Percentiles rank a stretch among this genome's conserved stretches.
phyloP scores from a whole-genome alignment of 2,113 vertebrate genomes.

The Euleptes europaea region DNA sequence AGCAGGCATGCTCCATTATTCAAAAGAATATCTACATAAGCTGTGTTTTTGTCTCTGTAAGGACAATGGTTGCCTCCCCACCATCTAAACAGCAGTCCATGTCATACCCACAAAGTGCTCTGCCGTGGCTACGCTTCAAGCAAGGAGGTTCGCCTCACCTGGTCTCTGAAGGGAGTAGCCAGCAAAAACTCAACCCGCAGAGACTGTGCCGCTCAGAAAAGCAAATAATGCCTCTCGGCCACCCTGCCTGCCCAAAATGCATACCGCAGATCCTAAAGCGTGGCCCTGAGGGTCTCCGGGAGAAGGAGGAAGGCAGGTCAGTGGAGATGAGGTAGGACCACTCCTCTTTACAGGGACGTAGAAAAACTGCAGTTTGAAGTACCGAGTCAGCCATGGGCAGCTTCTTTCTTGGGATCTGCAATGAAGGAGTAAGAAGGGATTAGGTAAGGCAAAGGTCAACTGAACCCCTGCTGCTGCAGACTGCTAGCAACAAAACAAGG shows the following conservation, averaged over 20 bases:
- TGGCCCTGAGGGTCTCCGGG: conserved; percentile 39
- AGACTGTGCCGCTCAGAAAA: too few species aligned
- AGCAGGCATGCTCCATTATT: not conserved
- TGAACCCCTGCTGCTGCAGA: fast-evolving
- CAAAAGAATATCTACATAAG: not conserved
- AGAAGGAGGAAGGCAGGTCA: conserved; percentile 10
- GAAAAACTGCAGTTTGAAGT: conserved; percentile 92
- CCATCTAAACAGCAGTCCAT: too few species aligned
- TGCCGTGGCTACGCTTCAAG: not conserved
- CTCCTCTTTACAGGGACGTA: conserved; percentile 88
- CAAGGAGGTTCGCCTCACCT: not conserved
- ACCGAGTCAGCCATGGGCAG: conserved; percentile 83
- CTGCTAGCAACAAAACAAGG: not conserved
- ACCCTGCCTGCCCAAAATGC: not conserved
- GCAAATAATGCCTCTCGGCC: too few species aligned
- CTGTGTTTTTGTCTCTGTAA: not conserved
- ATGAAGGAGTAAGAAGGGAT: not conserved
- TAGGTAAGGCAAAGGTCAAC: not conserved
- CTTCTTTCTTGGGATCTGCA: conserved; percentile 81
- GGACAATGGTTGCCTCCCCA: not conserved
- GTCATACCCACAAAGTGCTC: not conserved
- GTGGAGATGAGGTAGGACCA: conserved; percentile 6
- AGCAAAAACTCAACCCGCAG: too few species aligned
- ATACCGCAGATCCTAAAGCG: conserved; percentile 42
- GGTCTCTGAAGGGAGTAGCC: not conserved